These are phyloP conservation scores for Charaxes varanes DNA, from an alignment of 1,140 invertebrate species.

Conservation along the genomic window DNA sequence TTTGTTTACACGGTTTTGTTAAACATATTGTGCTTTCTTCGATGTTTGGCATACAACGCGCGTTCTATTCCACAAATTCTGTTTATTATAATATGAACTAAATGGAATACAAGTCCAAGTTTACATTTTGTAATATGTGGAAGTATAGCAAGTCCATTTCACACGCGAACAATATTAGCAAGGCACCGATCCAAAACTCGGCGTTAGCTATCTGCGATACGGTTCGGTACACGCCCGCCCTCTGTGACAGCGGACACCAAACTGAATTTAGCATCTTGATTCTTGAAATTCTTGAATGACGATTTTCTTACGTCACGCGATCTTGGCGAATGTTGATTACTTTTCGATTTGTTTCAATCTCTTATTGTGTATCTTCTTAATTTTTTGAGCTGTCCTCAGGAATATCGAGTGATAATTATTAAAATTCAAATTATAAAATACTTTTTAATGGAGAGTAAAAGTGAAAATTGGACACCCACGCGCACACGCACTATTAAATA, in stretches of 20 bases:
- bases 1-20: conserved; percentile 1
- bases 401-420: too few species aligned
- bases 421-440: not conserved
- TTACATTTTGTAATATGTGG: conserved; percentile 42
- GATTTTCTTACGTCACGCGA: conserved; percentile 19
- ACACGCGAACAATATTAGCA: conserved; percentile 64
- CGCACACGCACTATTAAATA: too few species aligned
- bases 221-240: conserved; percentile 32
- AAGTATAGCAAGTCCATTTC: conserved; percentile 70
- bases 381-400: too few species aligned
- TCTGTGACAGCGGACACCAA: conserved; percentile 35
- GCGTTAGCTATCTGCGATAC: conserved; percentile 51
- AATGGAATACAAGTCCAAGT: conserved; percentile 24
- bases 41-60: conserved; percentile 3
- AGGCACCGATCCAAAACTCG: conserved; percentile 64
- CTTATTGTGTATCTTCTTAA: conserved; percentile 1
- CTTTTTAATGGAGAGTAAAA: too few species aligned
- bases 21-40: not conserved
- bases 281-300: conserved; percentile 2
- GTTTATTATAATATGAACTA: conserved; percentile 3
- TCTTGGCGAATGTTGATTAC: conserved; percentile 19
- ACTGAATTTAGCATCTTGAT: conserved; percentile 49
- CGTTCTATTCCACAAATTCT: conserved; percentile 11
- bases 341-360: conserved; percentile 17
- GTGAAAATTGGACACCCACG: too few species aligned